Conservation (phyloP, 2,113 vertebrate species). For the Nerophis ophidion region DNA sequence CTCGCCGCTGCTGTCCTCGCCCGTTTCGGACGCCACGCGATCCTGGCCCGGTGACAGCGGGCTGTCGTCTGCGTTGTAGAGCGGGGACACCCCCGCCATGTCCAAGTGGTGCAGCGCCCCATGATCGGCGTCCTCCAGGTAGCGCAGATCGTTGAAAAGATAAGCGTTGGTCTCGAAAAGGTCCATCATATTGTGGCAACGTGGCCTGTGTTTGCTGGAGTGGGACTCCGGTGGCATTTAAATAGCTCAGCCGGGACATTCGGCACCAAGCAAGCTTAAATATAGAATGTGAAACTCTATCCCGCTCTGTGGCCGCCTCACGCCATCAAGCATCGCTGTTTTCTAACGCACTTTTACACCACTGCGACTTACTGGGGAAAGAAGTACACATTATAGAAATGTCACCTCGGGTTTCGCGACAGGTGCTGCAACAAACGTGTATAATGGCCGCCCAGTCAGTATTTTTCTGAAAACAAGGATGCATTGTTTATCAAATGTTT, state of each 20-base stretch:
- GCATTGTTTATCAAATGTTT: no score
- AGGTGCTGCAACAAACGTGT: slow-evolving; percentile 46
- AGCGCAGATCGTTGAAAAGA: slow-evolving; percentile 83
- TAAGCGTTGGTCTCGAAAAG: slow-evolving; percentile 97
- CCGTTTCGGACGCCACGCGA: slow-evolving; percentile 77
- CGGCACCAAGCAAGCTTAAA: slow-evolving; percentile 91
- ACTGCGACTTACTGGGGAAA: slow-evolving; percentile 52
- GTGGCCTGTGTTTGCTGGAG: slow-evolving; percentile 63
- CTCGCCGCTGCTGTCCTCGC: slow-evolving; percentile 88
- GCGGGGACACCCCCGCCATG: slow-evolving; percentile 84
- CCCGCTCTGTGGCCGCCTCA: slow-evolving; percentile 86
- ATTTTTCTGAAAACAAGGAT: background rate
- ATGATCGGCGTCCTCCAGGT: slow-evolving; percentile 88
- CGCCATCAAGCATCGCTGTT: slow-evolving; percentile 75
- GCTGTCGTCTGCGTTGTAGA: slow-evolving; percentile 83
- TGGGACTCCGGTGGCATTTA: slow-evolving; percentile 86
- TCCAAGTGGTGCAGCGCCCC: slow-evolving; percentile 87
- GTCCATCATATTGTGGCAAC: slow-evolving; percentile 94
- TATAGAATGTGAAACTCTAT: slow-evolving; percentile 97
- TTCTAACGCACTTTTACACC: slow-evolving; percentile 68
- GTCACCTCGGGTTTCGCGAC: slow-evolving; percentile 39
- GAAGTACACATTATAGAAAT: slow-evolving; percentile 40
- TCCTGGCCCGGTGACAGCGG: slow-evolving; percentile 84
- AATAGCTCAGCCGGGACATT: slow-evolving; percentile 89
- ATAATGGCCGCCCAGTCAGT: slow-evolving; percentile 7